A percentile compares a stretch with the other conserved stretches of the same genome.
phyloP scores from a whole-genome alignment of 92 coral and sea anemone species.

The Phymanthus crucifer region DNA sequence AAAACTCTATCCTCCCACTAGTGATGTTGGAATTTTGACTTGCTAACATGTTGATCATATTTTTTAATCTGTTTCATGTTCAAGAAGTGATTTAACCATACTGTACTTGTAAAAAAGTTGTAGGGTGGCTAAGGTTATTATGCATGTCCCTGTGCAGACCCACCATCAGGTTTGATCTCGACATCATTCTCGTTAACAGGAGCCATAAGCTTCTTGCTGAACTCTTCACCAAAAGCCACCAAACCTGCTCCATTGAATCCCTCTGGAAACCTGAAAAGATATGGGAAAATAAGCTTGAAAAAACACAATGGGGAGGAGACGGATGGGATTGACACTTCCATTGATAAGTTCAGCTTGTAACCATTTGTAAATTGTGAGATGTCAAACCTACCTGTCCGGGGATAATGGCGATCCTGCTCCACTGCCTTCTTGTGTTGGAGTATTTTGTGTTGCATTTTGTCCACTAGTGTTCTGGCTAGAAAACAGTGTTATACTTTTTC shows the following conservation, averaged over 20 bases:
- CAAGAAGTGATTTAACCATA: no score
- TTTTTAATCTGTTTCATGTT: no score
- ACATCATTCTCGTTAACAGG: conserved; percentile 79
- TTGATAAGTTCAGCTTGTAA: no score
- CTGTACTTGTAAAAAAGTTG: no score
- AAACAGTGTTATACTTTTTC: neutral
- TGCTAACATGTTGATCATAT: no score
- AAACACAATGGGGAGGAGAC: no score
- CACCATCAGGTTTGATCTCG: conserved; percentile 99
- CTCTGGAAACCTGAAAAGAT: conserved; percentile 65
- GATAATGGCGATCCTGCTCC: conserved; percentile 1
- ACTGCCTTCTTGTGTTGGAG: neutral
- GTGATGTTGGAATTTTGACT: no score
- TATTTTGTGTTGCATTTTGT: neutral
- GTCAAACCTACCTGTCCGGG: conserved; percentile 23
- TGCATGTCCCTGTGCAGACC: neutral
- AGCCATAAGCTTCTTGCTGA: conserved; percentile 74
- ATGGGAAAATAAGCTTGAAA: no score
- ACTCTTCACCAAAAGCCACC: conserved; percentile 67
- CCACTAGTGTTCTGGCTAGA: neutral
- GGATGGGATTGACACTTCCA: no score
- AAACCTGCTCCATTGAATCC: conserved; percentile 84
- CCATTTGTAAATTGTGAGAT: neutral
- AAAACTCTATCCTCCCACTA: no score
- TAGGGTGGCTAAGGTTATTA: no score